Base-by-base conservation (phyloP, 1,140 invertebrate species). In the Achroia grisella region DNA sequence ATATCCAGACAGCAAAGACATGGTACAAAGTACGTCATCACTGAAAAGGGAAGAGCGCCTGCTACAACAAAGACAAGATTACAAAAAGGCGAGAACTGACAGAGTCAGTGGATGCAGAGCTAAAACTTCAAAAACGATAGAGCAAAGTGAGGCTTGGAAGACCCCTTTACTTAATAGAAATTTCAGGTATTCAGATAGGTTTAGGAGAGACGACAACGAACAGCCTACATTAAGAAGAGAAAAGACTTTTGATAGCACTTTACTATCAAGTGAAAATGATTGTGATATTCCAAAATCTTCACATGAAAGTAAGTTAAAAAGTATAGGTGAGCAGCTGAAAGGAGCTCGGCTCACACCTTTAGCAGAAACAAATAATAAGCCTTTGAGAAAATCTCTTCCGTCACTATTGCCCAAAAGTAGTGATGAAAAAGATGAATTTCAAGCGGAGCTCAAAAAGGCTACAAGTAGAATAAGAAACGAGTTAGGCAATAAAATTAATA, bases 361-460 rank as follows among this genome's bases (percentile, higher is more conserved):
- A 40, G 62, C 69, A 39, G 59, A 66, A 10, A 73, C 56, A 35
- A 73, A 61, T 40, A n/a, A 23, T 23, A 66, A 76, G 55, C 76
- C 76, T 59, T 66, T 85, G 48, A 79, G 78, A 71, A 84, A 82
- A 84, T 87, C 77, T 76, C 86, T 86, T 78, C 87, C 86, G 60
- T 77, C 86, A 53, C 78, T 87, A 75, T 79, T 87, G 56, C 50
- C 81, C 13, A 88, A 88, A 55, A 85, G 87, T 57, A 90, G 88
- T 69, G 83, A 90, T 68, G 89, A 89, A 69, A 89, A 89, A 53
- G 89, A 90, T 36, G 90, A 92, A 75, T 92, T 92, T 77, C 89
- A 91, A 77, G 87, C 87, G 14, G 91, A 92, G 73, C 71, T 92
- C 17, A 88, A 90, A 71, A 89, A 90, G 65, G 90, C 88, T 13